Conservation (phyloP, 2,888 invertebrate genomes). For the Argyresthia albistria region DNA sequence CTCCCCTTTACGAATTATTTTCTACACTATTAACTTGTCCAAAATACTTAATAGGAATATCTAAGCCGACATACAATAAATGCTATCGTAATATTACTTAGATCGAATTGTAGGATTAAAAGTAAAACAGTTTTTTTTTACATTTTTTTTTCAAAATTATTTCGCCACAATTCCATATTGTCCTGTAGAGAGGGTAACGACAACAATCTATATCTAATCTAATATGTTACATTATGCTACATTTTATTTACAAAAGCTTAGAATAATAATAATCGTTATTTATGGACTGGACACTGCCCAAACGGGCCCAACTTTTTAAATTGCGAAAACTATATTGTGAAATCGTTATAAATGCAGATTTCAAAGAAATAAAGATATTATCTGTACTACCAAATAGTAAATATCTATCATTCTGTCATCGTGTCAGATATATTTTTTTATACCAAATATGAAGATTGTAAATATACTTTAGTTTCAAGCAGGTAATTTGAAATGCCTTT, state of each 20-base stretch:
- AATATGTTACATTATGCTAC: background rate
- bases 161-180: slow-evolving; percentile 56
- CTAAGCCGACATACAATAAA: background rate
- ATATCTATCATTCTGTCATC: too few relatives aligned
- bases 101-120: slow-evolving; percentile 8
- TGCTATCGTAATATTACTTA: background rate
- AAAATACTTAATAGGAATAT: background rate
- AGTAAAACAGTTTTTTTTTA: slow-evolving; percentile 34
- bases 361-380: too few relatives aligned
- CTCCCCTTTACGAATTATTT: background rate
- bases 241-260: background rate
- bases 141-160: slow-evolving; percentile 40
- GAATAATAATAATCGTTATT: too few relatives aligned
- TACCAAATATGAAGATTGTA: too few relatives aligned
- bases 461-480: too few relatives aligned
- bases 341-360: too few relatives aligned
- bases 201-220: background rate
- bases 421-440: too few relatives aligned
- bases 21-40: background rate
- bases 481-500: too few relatives aligned
- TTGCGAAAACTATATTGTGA: too few relatives aligned
- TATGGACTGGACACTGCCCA: too few relatives aligned
- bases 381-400: too few relatives aligned
- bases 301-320: too few relatives aligned
- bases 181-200: slow-evolving; percentile 28